Evolutionary conservation across 2,888 invertebrate genomes (phyloP).

Genomic region (Nemoura dubitans): DNA sequence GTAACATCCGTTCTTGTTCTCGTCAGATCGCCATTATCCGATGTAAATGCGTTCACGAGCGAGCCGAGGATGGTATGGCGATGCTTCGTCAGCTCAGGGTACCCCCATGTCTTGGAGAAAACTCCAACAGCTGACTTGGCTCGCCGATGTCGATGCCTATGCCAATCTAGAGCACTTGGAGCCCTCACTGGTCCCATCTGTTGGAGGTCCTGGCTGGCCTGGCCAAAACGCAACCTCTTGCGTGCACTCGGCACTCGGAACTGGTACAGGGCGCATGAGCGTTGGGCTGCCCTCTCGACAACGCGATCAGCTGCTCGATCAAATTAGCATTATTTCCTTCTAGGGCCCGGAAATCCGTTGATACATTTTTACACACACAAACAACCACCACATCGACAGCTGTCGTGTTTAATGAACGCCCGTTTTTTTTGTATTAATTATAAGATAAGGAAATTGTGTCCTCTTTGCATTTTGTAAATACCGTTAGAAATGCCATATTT

Average conservation of each 20-base stretch:
- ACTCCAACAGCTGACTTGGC: neutral
- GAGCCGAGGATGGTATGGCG: neutral
- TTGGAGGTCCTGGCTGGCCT: neutral
- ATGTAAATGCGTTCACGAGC: neutral
- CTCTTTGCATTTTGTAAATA: neutral
- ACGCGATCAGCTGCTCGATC: neutral
- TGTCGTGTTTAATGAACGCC: neutral
- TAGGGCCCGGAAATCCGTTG: slow-evolving; percentile 30
- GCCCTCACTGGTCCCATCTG: neutral
- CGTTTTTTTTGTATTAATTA: slow-evolving; percentile 1
- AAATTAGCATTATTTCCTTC: slow-evolving; percentile 32
- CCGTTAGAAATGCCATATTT: slow-evolving; percentile 5
- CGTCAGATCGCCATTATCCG: neutral
- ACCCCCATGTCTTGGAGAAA: neutral
- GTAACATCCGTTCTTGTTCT: slow-evolving; percentile 7
- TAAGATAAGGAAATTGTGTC: neutral
- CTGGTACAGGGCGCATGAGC: no score
- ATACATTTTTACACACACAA: neutral
- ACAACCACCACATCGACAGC: neutral
- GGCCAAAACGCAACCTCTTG: neutral
- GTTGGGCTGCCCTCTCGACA: neutral
- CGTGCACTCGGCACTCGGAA: neutral
- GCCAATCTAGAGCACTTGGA: neutral
- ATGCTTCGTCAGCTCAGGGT: neutral
- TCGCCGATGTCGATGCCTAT: no score